Base-by-base conservation (phyloP, 2,113 vertebrate genomes). In the Recurvirostra avosetta region DNA sequence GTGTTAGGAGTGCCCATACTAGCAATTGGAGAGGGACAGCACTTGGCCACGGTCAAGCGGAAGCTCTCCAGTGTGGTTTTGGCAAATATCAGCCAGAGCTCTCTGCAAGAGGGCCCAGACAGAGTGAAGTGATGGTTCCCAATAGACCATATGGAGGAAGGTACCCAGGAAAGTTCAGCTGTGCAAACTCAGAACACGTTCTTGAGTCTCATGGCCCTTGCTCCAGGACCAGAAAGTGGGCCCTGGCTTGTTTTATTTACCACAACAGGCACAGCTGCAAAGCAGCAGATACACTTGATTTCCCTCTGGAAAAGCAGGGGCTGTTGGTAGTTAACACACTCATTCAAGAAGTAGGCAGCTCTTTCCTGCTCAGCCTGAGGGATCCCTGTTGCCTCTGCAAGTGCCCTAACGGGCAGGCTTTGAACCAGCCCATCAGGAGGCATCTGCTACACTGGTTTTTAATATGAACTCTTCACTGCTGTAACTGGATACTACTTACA, bases 241-340 rank as follows among this genome's bases (percentile, higher is more conserved):
- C 18, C 15, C n/a, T 90, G 47, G 8, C 12, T 91, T 55, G 25
- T 59, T 92, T 65, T 58, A 15, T 36, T 76, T 68, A 34, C 75
- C 47, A 26, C 0, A 0, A 52, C 8, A 80, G 36, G 23, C 40
- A 55, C 7, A 52, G 49, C 15, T 72, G 17, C 20, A 23, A 72
- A 71, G 4, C 17, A 63, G 58, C 29, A 79, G 20, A 50, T 14
- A 34, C 0, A 0, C 20, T 65, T 3, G 1, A 52, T 72, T 83
- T 7, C 20, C 7, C 18, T 65, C 58, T 70, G 12, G 43, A 92
- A 86, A 85, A 79, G 55, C 43, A 47, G 4, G 2, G 10, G 5
- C 1, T 67, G 6, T 72, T 71, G 20, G 17, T 67, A 72, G 29
- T 29, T 50, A 45, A 38, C 26, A 62, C 7, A 71, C 13, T 25